phyloP scores from a whole-genome alignment of 1,140 invertebrate species.

The Drosophila bifasciata region DNA sequence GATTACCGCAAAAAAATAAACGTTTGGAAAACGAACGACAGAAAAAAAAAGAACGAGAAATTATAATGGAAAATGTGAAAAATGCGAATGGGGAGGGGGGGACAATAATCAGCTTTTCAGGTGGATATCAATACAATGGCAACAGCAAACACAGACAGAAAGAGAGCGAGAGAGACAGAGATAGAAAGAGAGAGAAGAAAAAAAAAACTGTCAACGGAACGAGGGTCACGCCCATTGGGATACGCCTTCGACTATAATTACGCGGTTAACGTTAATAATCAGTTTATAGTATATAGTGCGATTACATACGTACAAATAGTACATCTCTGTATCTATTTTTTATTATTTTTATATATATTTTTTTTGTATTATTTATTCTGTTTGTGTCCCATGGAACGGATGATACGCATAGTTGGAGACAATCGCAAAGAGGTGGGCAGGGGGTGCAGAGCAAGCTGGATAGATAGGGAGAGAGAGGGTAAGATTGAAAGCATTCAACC shows the following conservation, averaged over 20 bases:
- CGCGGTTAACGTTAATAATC: slow-evolving; percentile 71
- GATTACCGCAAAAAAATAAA: slow-evolving; percentile 60
- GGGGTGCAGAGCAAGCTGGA: neutral
- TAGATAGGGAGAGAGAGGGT: slow-evolving; percentile 3
- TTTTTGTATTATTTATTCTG: slow-evolving; percentile 23
- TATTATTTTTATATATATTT: no score
- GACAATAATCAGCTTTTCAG: slow-evolving; percentile 43
- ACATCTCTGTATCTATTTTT: slow-evolving; percentile 8
- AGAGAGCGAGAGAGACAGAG: no score
- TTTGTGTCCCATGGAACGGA: slow-evolving; percentile 32
- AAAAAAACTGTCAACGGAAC: slow-evolving; percentile 69
- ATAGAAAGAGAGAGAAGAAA: neutral
- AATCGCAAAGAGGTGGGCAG: neutral
- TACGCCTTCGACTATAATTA: slow-evolving; percentile 50
- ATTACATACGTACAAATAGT: no score
- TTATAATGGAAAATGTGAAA: slow-evolving; percentile 46
- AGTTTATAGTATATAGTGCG: slow-evolving; percentile 55
- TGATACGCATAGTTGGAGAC: slow-evolving; percentile 49
- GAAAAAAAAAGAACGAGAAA: slow-evolving; percentile 25
- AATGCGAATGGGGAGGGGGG: slow-evolving; percentile 55
- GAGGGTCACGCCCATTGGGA: slow-evolving; percentile 44
- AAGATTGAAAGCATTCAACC: slow-evolving; percentile 22
- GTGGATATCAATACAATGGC: slow-evolving; percentile 26
- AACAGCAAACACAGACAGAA: slow-evolving; percentile 11
- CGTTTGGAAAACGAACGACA: slow-evolving; percentile 12